Conservation (phyloP, 2,888 invertebrate species). For the Aproaerema taeniolella region DNA sequence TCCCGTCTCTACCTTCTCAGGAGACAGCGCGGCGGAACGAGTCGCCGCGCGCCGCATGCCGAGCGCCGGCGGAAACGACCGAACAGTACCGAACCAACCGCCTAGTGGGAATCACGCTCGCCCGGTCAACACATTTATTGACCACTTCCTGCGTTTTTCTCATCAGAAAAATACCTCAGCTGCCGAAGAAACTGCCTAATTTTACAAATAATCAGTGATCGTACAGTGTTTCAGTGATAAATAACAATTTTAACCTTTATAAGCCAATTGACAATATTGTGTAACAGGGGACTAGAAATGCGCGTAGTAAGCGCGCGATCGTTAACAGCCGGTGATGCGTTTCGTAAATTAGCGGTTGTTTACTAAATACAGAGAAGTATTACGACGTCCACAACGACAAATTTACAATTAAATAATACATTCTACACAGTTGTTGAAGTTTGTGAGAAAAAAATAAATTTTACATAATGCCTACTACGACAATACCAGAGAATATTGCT, state of each 20-base stretch:
- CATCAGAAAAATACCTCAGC: slow-evolving; percentile 36
- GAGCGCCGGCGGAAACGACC: slow-evolving; percentile 47
- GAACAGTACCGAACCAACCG: slow-evolving; percentile 62
- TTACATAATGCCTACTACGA: slow-evolving; percentile 55
- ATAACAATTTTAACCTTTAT: slow-evolving; percentile 30
- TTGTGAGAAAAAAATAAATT: slow-evolving; percentile 8
- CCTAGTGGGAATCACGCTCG: slow-evolving; percentile 50
- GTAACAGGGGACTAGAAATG: slow-evolving; percentile 35
- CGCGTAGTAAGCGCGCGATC: slow-evolving; percentile 37
- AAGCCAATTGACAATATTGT: slow-evolving; percentile 30
- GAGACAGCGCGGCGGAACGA: slow-evolving; percentile 10
- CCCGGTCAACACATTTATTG: slow-evolving; percentile 55
- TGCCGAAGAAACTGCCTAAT: slow-evolving; percentile 40
- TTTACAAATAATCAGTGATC: slow-evolving; percentile 37
- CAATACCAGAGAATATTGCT: slow-evolving; percentile 66
- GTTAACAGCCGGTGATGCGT: slow-evolving; percentile 41
- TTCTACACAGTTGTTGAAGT: slow-evolving; percentile 4
- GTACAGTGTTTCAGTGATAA: slow-evolving; percentile 46
- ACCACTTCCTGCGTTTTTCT: slow-evolving; percentile 59
- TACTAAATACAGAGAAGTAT: slow-evolving; percentile 22
- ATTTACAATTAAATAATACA: slow-evolving; percentile 1
- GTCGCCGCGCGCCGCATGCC: slow-evolving; percentile 23
- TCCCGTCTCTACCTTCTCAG: slow-evolving; percentile 14
- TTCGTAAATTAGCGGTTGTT: slow-evolving; percentile 44
- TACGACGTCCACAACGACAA: slow-evolving; percentile 9